These are phyloP conservation scores for Lagopus muta DNA, from an alignment of 2,113 vertebrate species.

Conservation along the genomic window DNA sequence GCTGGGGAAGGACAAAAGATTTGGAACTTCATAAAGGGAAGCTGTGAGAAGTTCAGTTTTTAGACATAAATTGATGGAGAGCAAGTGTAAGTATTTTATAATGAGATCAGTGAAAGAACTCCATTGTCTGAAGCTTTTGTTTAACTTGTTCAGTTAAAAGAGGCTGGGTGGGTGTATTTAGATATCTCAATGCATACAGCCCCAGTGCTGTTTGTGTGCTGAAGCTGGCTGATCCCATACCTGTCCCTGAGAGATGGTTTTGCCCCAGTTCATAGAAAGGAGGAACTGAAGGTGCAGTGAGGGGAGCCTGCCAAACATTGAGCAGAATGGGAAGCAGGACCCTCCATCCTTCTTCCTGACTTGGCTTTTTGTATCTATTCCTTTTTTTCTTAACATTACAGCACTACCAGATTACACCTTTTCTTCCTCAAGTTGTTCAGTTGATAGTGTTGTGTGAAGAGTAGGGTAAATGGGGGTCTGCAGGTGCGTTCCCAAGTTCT, in stretches of 20 bases:
- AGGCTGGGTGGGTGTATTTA: not conserved
- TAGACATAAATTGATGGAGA: not conserved
- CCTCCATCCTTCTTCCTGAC: not conserved
- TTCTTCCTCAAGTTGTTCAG: not conserved
- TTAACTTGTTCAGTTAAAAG: not conserved
- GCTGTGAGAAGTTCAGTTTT: not conserved
- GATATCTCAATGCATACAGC: not conserved
- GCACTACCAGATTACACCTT: not conserved
- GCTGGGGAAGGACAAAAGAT: not conserved
- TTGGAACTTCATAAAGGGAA: not conserved
- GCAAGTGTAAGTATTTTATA: not conserved
- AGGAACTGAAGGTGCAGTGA: not conserved
- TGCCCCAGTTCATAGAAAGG: not conserved
- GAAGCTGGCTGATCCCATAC: not conserved
- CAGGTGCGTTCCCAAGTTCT: not conserved
- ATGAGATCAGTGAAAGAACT: not conserved
- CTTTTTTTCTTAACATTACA: not conserved
- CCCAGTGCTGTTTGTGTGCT: not conserved
- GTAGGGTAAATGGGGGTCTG: not conserved
- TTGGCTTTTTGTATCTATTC: not conserved
- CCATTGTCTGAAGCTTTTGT: not conserved
- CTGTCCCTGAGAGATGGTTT: rapidly evolving
- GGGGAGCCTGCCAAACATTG: not conserved
- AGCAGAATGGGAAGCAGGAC: not conserved
- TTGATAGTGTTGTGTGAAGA: not conserved